Conservation (phyloP, 2,113 vertebrate species). For the Coptodon bakossiorum region DNA sequence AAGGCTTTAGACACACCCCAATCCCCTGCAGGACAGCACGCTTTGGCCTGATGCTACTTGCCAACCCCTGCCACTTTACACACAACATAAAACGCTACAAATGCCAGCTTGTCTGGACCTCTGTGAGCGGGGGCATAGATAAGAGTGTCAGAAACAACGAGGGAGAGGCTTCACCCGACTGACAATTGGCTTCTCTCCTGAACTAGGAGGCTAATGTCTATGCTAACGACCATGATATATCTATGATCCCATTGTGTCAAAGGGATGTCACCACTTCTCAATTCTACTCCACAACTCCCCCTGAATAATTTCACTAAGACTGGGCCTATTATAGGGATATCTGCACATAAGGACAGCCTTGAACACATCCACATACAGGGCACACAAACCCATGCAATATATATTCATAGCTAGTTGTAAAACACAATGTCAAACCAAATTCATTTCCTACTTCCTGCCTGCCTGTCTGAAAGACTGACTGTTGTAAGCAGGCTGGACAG, state of each 20-base stretch:
- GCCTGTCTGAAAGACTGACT: slow-evolving; percentile 8
- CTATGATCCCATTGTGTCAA: slow-evolving; percentile 71
- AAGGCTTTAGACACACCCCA: slow-evolving; percentile 24
- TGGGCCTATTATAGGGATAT: slow-evolving; percentile 55
- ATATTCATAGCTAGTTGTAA: not conserved
- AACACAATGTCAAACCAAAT: not conserved
- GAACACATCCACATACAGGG: not conserved
- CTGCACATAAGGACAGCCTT: not conserved
- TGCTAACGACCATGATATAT: slow-evolving; percentile 62
- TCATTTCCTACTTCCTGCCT: slow-evolving; percentile 3
- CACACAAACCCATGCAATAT: not conserved
- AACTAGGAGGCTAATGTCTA: slow-evolving; percentile 55
- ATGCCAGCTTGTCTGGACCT: not conserved
- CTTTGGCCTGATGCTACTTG: slow-evolving; percentile 5
- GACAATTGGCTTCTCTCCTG: slow-evolving; percentile 13
- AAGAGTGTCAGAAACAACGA: slow-evolving; percentile 3
- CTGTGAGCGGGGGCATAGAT: not conserved
- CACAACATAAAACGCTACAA: not conserved
- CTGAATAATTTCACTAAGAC: slow-evolving; percentile 57
- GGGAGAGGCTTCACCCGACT: slow-evolving; percentile 15
- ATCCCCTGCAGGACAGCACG: slow-evolving; percentile 28
- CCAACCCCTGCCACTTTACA: not conserved
- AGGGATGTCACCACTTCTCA: slow-evolving; percentile 53
- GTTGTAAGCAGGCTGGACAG: not conserved
- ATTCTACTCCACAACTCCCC: slow-evolving; percentile 7